Evolutionary conservation across 1,140 invertebrate species (phyloP).

Genomic region (Popillia japonica): DNA sequence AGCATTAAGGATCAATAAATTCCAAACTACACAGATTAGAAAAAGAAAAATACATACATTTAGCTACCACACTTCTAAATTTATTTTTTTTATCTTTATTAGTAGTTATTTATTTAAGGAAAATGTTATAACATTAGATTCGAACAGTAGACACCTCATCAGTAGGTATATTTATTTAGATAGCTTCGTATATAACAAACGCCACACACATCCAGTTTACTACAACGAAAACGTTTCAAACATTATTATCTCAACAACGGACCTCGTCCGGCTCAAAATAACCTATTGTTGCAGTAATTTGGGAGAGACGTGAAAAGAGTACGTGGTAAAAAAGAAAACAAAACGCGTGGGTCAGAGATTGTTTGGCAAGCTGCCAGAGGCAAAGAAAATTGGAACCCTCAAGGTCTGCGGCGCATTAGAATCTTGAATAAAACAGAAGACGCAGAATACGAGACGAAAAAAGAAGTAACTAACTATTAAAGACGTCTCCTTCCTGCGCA

Average conservation of each 20-base stretch:
- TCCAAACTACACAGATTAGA: neutral
- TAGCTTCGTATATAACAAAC: neutral
- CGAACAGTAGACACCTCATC: neutral
- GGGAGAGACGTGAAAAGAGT: neutral
- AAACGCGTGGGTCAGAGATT: constrained; percentile 3
- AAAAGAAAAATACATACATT: neutral
- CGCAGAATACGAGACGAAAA: too few relatives aligned
- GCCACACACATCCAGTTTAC: neutral
- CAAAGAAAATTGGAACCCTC: neutral
- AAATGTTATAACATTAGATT: neutral
- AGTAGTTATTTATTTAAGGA: neutral
- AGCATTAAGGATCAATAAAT: neutral
- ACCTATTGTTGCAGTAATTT: neutral
- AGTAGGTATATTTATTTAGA: neutral
- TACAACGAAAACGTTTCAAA: neutral
- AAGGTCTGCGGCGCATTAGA: neutral
- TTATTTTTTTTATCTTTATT: too few relatives aligned
- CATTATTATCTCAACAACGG: neutral
- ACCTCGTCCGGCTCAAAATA: neutral
- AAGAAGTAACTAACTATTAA: too few relatives aligned
- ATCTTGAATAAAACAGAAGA: neutral
- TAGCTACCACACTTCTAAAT: neutral
- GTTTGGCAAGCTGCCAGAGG: neutral
- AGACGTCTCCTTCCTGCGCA: too few relatives aligned
- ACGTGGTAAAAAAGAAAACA: neutral